phyloP scores from a whole-genome alignment of 2,113 vertebrate species.

The Carassius gibelio region DNA sequence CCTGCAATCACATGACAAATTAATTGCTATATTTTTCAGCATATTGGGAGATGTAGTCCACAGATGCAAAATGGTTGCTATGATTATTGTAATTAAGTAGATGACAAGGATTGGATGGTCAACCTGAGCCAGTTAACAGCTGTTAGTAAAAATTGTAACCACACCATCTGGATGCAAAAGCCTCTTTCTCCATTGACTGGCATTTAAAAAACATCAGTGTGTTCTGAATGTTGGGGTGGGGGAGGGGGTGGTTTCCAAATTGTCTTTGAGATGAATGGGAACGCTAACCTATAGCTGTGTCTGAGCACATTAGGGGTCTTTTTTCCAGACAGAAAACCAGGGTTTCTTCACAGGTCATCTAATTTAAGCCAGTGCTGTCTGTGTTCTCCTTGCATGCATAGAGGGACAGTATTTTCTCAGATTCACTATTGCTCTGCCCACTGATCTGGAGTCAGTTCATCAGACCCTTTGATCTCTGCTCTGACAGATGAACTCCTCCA shows the following conservation, averaged over 20 bases:
- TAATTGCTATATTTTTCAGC: background rate
- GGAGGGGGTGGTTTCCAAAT: too few species aligned
- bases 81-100: background rate
- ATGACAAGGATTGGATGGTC: background rate
- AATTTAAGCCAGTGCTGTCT: background rate
- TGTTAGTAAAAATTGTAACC: background rate
- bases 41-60: background rate
- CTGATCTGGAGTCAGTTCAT: constrained; percentile 33
- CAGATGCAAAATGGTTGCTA: background rate
- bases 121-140: background rate
- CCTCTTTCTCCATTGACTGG: background rate
- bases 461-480: constrained; percentile 37
- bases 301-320: background rate
- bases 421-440: background rate
- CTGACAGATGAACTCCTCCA: constrained; percentile 42
- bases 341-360: constrained; percentile 25
- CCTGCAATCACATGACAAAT: background rate
- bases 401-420: constrained; percentile 31
- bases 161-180: background rate
- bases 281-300: background rate
- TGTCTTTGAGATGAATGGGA: background rate
- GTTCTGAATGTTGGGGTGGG: too few species aligned
- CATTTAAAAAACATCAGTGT: background rate
- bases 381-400: constrained; percentile 37
- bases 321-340: background rate